Percentiles rank a stretch among this genome's conserved stretches.
Evolutionary conservation across 2,888 invertebrate species (phyloP).

Genomic region (Cantharis flavilabris): DNA sequence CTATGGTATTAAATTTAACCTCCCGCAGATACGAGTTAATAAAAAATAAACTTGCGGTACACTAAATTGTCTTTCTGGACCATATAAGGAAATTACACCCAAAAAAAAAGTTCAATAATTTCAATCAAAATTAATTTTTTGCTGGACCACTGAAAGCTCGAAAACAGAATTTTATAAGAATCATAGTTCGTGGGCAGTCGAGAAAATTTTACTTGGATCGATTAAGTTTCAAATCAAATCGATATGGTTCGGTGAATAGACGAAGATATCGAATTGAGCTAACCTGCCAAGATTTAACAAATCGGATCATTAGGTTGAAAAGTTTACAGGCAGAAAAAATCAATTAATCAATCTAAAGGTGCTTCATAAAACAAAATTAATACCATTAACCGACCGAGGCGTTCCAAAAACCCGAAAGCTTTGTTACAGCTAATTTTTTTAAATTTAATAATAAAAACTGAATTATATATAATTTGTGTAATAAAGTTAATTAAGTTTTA

Average conservation of each 20-base stretch:
- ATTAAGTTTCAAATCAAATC: background rate
- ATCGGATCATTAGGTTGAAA: background rate
- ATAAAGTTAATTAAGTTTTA: background rate
- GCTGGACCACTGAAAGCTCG: background rate
- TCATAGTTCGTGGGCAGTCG: background rate
- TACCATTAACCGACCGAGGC: background rate
- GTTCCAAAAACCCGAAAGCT: background rate
- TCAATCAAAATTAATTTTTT: background rate
- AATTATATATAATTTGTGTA: background rate
- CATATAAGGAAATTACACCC: slow-evolving; percentile 1
- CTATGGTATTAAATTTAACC: background rate
- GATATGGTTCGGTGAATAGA: background rate
- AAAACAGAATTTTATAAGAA: background rate
- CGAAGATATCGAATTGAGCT: background rate
- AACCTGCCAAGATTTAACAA: background rate
- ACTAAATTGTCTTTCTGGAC: slow-evolving; percentile 3
- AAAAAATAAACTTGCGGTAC: slow-evolving; percentile 5
- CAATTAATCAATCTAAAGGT: background rate
- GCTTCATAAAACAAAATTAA: background rate
- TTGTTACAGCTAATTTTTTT: background rate
- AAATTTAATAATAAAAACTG: background rate
- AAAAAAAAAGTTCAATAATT: slow-evolving; percentile 10
- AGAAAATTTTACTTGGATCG: background rate
- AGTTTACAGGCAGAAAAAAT: background rate
- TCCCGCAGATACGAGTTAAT: background rate